Evolutionary conservation across 2,888 invertebrate species (phyloP).

Genomic region (Caenorhabditis sulstoni): DNA sequence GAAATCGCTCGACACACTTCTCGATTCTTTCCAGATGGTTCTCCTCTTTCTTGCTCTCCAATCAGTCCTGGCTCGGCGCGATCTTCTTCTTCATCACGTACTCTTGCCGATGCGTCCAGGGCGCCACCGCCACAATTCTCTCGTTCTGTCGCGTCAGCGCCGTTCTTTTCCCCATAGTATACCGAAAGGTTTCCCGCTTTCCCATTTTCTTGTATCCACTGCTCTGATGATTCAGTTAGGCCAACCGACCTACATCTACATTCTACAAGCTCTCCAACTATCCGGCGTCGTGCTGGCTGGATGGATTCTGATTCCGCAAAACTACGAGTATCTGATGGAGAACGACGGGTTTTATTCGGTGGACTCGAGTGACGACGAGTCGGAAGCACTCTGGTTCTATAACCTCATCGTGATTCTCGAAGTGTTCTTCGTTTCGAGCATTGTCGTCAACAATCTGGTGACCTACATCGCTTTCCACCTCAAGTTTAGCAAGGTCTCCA

Average conservation of each 20-base stretch:
- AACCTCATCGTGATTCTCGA: conserved; percentile 27
- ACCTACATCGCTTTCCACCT: conserved; percentile 23
- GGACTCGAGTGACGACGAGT: conserved; percentile 1
- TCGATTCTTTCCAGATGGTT: conserved; percentile 18
- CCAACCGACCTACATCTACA: conserved; percentile 33
- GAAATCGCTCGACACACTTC: background rate
- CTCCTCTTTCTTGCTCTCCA: conserved; percentile 11
- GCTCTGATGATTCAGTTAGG: conserved; percentile 4
- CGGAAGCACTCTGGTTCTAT: conserved; percentile 23
- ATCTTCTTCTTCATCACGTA: conserved; percentile 37
- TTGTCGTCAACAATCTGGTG: conserved; percentile 37
- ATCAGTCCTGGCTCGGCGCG: conserved; percentile 31
- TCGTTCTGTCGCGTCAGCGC: conserved; percentile 52
- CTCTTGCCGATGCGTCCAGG: conserved; percentile 31
- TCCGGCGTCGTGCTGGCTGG: conserved; percentile 7
- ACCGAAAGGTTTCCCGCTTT: conserved; percentile 18
- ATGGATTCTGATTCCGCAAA: background rate
- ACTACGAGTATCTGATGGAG: conserved; percentile 27
- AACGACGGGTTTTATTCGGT: conserved; percentile 39
- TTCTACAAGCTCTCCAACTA: conserved; percentile 28
- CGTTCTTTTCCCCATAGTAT: conserved; percentile 43
- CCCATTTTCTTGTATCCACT: too few relatives aligned
- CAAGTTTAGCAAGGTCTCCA: conserved; percentile 35
- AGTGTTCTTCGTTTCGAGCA: conserved; percentile 23
- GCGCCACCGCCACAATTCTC: conserved; percentile 51